phyloP scores from a whole-genome alignment of 2,888 invertebrate genomes.

The Emmelina monodactyla region DNA sequence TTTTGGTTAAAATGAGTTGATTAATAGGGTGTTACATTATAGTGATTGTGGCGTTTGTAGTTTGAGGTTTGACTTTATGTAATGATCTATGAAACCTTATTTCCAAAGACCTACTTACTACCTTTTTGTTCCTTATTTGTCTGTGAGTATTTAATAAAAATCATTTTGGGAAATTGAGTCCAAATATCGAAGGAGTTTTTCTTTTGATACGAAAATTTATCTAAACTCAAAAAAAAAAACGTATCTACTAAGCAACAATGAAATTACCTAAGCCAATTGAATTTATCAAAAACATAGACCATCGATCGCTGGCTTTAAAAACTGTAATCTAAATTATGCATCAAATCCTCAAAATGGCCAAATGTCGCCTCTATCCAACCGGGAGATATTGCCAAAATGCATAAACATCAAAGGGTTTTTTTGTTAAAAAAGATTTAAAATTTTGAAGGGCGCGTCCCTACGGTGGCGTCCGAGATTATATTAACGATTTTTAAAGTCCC shows the following conservation, averaged over 20 bases:
- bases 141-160: too few relatives aligned
- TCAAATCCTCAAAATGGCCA: conserved; percentile 56
- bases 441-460: conserved; percentile 60
- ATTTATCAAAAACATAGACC: conserved; percentile 30
- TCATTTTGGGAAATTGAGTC: too few relatives aligned
- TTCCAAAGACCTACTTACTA: background rate
- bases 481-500: conserved; percentile 65
- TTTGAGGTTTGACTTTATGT: background rate
- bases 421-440: conserved; percentile 55
- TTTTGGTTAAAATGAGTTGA: conserved; percentile 52
- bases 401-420: conserved; percentile 65
- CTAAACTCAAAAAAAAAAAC: too few relatives aligned
- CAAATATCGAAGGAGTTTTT: too few relatives aligned
- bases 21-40: conserved; percentile 50
- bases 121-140: too few relatives aligned
- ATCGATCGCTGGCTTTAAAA: conserved; percentile 37
- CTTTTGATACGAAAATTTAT: too few relatives aligned
- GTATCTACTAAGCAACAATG: too few relatives aligned
- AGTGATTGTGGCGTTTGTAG: background rate
- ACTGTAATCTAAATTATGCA: conserved; percentile 59
- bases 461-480: conserved; percentile 66
- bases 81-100: background rate
- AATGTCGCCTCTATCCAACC: conserved; percentile 52
- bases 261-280: conserved; percentile 32
- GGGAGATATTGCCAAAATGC: conserved; percentile 60